Conservation (phyloP, 2,113 vertebrate genomes). For the Maccullochella peelii region DNA sequence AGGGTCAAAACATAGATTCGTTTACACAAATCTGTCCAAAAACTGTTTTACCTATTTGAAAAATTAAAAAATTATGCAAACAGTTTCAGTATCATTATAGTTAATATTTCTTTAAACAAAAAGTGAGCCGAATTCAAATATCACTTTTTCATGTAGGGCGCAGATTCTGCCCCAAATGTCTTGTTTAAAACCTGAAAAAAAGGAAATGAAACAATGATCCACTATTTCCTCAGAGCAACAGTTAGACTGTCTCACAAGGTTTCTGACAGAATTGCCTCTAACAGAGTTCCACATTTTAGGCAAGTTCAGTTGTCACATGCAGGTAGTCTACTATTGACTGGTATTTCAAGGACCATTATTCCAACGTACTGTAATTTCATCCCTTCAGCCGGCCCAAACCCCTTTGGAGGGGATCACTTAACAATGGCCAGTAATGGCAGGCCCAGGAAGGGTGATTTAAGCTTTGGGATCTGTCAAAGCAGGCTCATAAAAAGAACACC, state of each 20-base stretch:
- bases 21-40: no score
- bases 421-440: slow-evolving; percentile 40
- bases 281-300: slow-evolving; percentile 18
- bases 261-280: background rate
- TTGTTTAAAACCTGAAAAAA: background rate
- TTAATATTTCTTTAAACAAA: no score
- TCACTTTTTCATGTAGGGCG: no score
- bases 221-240: no score
- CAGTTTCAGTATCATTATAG: no score
- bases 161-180: background rate
- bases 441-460: slow-evolving; percentile 14
- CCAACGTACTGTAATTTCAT: slow-evolving; percentile 36
- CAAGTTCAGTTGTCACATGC: slow-evolving; percentile 40
- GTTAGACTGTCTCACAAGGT: background rate
- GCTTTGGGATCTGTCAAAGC: slow-evolving; percentile 13
- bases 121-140: no score
- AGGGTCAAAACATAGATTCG: no score
- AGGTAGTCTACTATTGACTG: slow-evolving; percentile 31
- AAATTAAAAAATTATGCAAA: no score
- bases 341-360: slow-evolving; percentile 49
- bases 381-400: slow-evolving; percentile 32
- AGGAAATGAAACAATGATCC: background rate
- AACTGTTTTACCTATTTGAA: no score
- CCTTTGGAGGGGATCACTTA: slow-evolving; percentile 38
- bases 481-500: background rate